Conservation (phyloP, 30 jellyfish, hydroid and myxozoan genomes). For the Hydractinia echinata region DNA sequence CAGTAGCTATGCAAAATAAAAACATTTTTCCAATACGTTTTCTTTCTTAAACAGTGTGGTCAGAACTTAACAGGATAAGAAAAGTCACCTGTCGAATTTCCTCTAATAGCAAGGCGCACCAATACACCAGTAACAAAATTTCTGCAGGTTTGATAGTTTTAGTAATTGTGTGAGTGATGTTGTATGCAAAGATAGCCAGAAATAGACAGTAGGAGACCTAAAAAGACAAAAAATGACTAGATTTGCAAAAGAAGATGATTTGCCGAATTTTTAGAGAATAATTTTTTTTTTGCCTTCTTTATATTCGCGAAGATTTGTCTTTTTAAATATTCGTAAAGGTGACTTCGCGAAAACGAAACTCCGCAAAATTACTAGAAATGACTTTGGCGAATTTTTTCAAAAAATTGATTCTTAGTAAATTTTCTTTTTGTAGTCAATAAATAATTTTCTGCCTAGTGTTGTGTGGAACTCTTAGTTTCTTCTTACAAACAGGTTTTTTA, state of each 20-base stretch:
- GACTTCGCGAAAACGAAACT: too few species aligned
- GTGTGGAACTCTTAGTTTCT: neutral
- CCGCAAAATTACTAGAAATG: too few species aligned
- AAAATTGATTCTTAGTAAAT: too few species aligned
- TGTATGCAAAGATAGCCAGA: neutral
- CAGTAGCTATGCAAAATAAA: too few species aligned
- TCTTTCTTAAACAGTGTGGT: too few species aligned
- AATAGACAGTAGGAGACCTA: neutral
- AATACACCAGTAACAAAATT: neutral
- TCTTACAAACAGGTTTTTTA: neutral
- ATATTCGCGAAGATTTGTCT: too few species aligned
- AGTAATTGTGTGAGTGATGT: neutral
- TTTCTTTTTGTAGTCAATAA: too few species aligned
- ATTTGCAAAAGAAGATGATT: neutral
- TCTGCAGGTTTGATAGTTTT: neutral
- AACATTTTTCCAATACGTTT: too few species aligned
- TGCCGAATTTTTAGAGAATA: neutral
- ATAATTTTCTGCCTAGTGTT: neutral
- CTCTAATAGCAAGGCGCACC: neutral
- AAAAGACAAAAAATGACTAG: neutral
- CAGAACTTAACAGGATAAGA: too few species aligned
- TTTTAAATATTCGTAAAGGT: too few species aligned
- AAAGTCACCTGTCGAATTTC: slow-evolving; percentile 11
- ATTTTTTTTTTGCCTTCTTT: neutral
- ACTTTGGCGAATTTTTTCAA: too few species aligned